Percentiles rank a stretch among this genome's conserved stretches.
Conservation (phyloP, 2,797 vertebrate species). For the Poecilia picta region DNA sequence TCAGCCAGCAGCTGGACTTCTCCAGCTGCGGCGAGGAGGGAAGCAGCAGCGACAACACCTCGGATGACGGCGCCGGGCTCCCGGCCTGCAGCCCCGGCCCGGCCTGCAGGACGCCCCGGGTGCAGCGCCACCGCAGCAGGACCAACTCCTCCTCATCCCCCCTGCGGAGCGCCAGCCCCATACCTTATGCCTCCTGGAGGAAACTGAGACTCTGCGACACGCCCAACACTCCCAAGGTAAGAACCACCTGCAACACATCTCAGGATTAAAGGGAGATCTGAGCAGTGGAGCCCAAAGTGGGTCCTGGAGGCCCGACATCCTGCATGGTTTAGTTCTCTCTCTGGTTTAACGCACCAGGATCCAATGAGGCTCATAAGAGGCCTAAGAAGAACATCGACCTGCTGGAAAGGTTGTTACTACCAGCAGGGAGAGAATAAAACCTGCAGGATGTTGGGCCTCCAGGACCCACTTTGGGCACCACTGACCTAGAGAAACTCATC, state of each 20-base stretch:
- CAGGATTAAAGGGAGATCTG: too few relatives aligned
- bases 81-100: constrained; percentile 23
- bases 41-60: constrained; percentile 72
- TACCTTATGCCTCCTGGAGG: constrained; percentile 82
- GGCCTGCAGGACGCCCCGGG: constrained; percentile 56
- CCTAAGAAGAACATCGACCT: too few relatives aligned
- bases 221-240: constrained; percentile 91
- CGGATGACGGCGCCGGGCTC: constrained; percentile 63
- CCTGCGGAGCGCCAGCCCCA: constrained; percentile 75
- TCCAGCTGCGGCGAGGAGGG: constrained; percentile 81
- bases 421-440: too few relatives aligned
- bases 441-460: too few relatives aligned
- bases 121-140: constrained; percentile 61
- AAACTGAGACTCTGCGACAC: constrained; percentile 85
- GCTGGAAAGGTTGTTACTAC: too few relatives aligned
- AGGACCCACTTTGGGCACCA: too few relatives aligned
- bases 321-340: too few relatives aligned
- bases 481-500: too few relatives aligned
- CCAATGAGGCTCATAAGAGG: too few relatives aligned
- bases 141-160: constrained; percentile 56
- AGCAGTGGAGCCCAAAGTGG: too few relatives aligned
- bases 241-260: neutral
- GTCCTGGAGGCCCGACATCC: too few relatives aligned
- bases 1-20: constrained; percentile 85
- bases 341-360: too few relatives aligned